Evolutionary conservation across 2,113 vertebrate genomes (phyloP), one percentile per base, ranked within the genome.

Genomic region (Aythya baeri): DNA sequence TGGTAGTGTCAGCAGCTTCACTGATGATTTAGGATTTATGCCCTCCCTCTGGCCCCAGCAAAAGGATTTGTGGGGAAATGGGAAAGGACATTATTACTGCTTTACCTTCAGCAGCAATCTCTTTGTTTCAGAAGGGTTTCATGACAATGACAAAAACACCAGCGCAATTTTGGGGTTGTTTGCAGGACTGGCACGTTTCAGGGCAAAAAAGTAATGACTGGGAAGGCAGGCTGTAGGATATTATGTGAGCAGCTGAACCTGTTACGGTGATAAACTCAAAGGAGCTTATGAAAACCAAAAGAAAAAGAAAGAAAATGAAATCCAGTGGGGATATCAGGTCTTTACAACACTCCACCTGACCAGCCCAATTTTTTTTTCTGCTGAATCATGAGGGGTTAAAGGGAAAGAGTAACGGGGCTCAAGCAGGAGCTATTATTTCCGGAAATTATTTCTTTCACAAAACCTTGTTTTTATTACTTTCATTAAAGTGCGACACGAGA

Each of bases 121-220:
- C 31, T 2, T 36, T 16, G 9, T 6, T 8, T 9, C 52, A 11
- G 6, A 10, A 3, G 1, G 2, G 9, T 7, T 17, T 23, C 2
- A 23, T 0, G 5, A 1, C 26, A 6, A 1, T 2, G 1, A 7
- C 43, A 7, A 31, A 31, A 3, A 7, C 7, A 2, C 22, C 2
- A 11, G 46, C 2, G 2, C 57, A 4, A 1, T 6, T 0, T 2
- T 29, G 66, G 9, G 43, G 6, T 27, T 0, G 3, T 11, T 29
- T 4, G n/a, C 3, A 0, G 38, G 41, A 49, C 31, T 34, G 34
- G 22, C 8, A 3, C 7, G 1, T 23, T 27, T n/a, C 1, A 14
- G 79, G 57, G 27, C 46, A 18, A 38, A 27, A n/a, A 38, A 54
- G 1, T 9, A 10, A 22, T 4, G 21, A 5, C 1, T 76, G 22